A percentile compares a stretch with the other conserved stretches of the same genome.
phyloP scores from a whole-genome alignment of 2,888 invertebrate genomes.

The Polydrusus cervinus region DNA sequence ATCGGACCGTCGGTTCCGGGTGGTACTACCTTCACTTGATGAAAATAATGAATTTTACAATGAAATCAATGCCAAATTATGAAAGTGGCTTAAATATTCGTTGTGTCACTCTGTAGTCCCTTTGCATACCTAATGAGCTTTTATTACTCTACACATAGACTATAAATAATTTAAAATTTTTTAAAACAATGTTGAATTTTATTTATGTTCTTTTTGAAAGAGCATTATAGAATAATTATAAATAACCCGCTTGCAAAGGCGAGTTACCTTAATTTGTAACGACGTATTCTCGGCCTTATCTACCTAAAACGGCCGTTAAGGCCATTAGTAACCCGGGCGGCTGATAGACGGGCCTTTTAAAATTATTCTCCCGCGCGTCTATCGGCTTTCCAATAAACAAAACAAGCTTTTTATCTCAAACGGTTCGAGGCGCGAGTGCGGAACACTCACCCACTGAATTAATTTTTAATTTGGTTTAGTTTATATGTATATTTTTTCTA shows the following conservation, averaged over 20 bases:
- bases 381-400: slow-evolving; percentile 65
- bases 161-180: no score
- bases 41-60: no score
- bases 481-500: no score
- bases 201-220: no score
- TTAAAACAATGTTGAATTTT: neutral
- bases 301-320: slow-evolving; percentile 55
- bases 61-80: no score
- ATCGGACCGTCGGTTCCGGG: no score
- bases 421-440: slow-evolving; percentile 65
- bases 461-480: slow-evolving; percentile 59
- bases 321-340: slow-evolving; percentile 60
- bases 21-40: no score
- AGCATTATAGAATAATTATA: neutral
- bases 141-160: no score
- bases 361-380: slow-evolving; percentile 62
- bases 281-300: slow-evolving; percentile 56
- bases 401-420: slow-evolving; percentile 69
- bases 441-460: slow-evolving; percentile 68
- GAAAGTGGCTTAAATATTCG: no score
- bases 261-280: slow-evolving; percentile 56
- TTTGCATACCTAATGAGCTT: no score
- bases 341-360: slow-evolving; percentile 60
- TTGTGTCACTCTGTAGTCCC: no score
- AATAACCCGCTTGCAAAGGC: slow-evolving; percentile 19